A percentile compares a stretch with the other conserved stretches of the same genome.
Evolutionary conservation across 92 coral and sea anemone species (phyloP).

Genomic region (Metridium senile): DNA sequence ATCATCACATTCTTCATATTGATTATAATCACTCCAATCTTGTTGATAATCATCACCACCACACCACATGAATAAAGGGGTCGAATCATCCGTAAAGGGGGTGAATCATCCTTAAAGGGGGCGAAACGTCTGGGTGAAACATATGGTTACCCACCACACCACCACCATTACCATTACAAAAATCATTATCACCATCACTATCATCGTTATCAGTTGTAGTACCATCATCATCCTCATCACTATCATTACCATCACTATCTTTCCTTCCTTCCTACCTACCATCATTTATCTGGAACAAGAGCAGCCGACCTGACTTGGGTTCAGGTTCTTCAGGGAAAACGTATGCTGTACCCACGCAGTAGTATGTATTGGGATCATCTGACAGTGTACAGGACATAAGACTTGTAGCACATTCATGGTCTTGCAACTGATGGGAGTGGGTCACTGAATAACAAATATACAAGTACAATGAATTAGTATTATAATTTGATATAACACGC

Average conservation of each 20-base stretch:
- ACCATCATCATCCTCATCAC: not conserved
- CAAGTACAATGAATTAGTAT: not conserved
- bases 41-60: too few relatives aligned
- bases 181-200: not conserved
- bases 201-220: not conserved
- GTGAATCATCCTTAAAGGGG: too few relatives aligned
- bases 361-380: conserved; percentile 81
- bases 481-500: not conserved
- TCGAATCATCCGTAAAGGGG: too few relatives aligned
- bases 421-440: conserved; percentile 88
- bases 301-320: conserved; percentile 89
- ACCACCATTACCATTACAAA: not conserved
- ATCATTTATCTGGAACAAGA: conserved; percentile 83
- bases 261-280: conserved; percentile 45
- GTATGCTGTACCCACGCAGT: conserved; percentile 94
- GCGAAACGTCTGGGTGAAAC: too few relatives aligned
- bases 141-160: not conserved
- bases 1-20: too few relatives aligned
- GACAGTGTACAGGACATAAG: conserved; percentile 89
- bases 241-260: not conserved
- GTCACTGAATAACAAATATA: conserved; percentile 57
- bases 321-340: conserved; percentile 95
- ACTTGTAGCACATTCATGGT: conserved; percentile 87
- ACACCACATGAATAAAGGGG: too few relatives aligned
- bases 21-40: too few relatives aligned